Base-by-base conservation (phyloP, 2,113 vertebrate species). In the Chaetodon trifascialis region DNA sequence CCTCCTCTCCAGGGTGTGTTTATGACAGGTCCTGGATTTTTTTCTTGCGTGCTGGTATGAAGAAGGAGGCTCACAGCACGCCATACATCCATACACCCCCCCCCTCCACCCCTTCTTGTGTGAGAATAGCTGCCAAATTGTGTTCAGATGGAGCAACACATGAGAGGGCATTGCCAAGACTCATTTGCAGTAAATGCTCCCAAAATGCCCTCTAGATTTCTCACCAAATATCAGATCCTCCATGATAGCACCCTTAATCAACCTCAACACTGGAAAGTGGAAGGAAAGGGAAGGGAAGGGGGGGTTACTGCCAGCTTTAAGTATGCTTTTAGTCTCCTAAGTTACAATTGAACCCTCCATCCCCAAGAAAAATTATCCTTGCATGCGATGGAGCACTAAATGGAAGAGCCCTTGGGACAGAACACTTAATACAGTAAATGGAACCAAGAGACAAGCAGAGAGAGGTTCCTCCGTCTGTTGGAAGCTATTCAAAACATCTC, bases 141-240 rank as follows among this genome's bases (percentile, higher is more conserved):
- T 88, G 82, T 93, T 94, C 93, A 94, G 92, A 94, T 94, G 94
- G 91, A 89, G 86, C 65, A 86, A 77, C 23, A 76, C 85, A 89
- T 67, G 60, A 86, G 88, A 88, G 84, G 89, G 73, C 89, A 89
- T 76, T 92, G 89, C 89, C 93, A 94, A 88, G 90, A 93, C 78
- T 84, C 74, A 94, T 94, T 92, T 94, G 73, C 83, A 78, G 86
- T 88, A 90, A 94, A 93, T 71, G 88, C 84, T 91, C 82, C 89
- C 85, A 88, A 90, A 85, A 89, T 65, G 63, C 88, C 88, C 77
- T 88, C 44, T 86, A 85, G 73, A 91, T 89, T 92, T 92, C 90
- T 89, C 85, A 82, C 87, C 87, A 88, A 88, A 93, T 91, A 91
- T 93, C 83, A 87, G 77, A 80, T 89, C 78, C 76, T 80, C 80